A percentile compares a stretch with the other conserved stretches of the same genome.
These are phyloP conservation scores for Thunnus maccoyii DNA, from an alignment of 2,113 vertebrate genomes.

Conservation along the genomic window DNA sequence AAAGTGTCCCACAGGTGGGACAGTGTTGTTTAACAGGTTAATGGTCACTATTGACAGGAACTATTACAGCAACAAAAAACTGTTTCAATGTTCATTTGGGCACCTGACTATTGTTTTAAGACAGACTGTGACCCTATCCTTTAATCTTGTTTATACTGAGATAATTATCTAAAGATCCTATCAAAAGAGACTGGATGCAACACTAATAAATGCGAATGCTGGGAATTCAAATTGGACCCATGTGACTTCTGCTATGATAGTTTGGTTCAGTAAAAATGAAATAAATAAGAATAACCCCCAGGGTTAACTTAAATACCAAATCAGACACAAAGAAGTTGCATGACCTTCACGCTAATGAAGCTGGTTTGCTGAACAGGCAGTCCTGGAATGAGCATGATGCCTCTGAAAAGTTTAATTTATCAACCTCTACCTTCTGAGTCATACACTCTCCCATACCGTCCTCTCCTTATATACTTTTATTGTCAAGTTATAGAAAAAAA, in stretches of 20 bases:
- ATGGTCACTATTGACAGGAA: too few species aligned
- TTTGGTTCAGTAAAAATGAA: background rate
- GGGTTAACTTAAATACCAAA: constrained; percentile 26
- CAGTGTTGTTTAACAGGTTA: too few species aligned
- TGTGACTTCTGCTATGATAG: background rate
- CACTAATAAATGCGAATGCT: background rate
- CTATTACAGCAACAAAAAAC: too few species aligned
- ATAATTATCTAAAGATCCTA: too few species aligned
- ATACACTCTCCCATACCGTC: background rate
- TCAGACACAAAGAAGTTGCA: background rate
- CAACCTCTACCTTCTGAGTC: background rate
- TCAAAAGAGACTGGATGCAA: too few species aligned
- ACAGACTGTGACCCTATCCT: too few species aligned
- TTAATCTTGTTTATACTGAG: too few species aligned
- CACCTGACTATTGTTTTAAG: too few species aligned
- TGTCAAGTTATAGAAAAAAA: background rate
- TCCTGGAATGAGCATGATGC: background rate
- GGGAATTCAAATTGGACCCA: background rate
- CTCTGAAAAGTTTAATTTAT: background rate
- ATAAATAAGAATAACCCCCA: background rate
- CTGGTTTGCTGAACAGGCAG: constrained; percentile 2
- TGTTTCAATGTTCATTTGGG: too few species aligned
- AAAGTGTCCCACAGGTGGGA: too few species aligned
- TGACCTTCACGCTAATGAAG: constrained; percentile 49
- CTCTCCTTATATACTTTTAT: background rate